These are phyloP conservation scores for Pristis pectinata DNA, from an alignment of 2,797 vertebrate species.

Conservation along the genomic window DNA sequence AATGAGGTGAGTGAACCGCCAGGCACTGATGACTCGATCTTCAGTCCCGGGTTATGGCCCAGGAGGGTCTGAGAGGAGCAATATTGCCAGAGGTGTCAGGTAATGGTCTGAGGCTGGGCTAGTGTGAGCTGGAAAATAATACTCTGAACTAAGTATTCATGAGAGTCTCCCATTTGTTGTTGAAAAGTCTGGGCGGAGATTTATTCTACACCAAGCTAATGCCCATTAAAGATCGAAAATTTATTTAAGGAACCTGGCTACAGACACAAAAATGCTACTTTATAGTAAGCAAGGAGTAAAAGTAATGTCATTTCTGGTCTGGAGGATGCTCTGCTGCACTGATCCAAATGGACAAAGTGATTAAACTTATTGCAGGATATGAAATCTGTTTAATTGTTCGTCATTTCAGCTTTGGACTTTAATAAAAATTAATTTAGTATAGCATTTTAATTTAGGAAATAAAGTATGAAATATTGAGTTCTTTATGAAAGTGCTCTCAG, in stretches of 20 bases:
- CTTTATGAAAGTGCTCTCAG: slow-evolving; percentile 13
- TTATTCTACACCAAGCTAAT: not conserved
- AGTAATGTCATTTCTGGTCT: not conserved
- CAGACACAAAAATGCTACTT: not conserved
- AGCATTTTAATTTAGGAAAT: slow-evolving; percentile 25
- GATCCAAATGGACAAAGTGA: slow-evolving; percentile 19
- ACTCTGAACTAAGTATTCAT: not conserved
- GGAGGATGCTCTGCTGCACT: not conserved
- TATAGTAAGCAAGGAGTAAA: not conserved
- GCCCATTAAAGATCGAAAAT: not conserved
- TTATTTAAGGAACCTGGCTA: not conserved
- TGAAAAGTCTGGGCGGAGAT: not conserved
- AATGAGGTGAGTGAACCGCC: not conserved
- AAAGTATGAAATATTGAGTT: slow-evolving; percentile 14
- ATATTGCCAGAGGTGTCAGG: not conserved
- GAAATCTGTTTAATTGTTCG: slow-evolving; percentile 1
- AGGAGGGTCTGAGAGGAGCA: not conserved
- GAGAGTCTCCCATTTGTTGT: not conserved
- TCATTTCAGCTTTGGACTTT: not conserved
- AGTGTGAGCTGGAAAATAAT: not conserved
- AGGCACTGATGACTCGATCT: not conserved
- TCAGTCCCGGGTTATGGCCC: not conserved
- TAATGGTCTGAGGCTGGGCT: not conserved
- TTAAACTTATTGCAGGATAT: not conserved
- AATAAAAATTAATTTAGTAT: slow-evolving; percentile 3